Evolutionary conservation across 2,797 vertebrate genomes (phyloP).

Genomic region (Cyclura pinguis): DNA sequence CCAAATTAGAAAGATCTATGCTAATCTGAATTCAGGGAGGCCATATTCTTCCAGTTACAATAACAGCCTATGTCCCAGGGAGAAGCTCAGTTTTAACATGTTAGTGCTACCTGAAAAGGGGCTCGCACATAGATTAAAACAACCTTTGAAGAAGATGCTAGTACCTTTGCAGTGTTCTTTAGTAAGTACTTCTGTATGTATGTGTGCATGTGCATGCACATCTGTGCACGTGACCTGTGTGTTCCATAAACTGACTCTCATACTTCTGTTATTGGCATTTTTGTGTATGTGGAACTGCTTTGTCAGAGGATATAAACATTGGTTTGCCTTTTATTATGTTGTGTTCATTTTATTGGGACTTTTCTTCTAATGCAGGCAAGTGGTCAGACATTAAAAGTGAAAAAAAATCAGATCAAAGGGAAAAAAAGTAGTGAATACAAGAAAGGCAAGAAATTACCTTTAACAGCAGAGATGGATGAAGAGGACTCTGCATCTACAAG

Average conservation of each 20-base stretch:
- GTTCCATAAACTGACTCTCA: background rate
- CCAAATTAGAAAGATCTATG: background rate
- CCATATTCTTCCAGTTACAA: background rate
- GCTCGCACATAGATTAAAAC: background rate
- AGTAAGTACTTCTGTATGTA: background rate
- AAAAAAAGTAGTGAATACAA: conserved; percentile 89
- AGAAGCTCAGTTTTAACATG: background rate
- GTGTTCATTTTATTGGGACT: conserved; percentile 39
- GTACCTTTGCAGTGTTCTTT: background rate
- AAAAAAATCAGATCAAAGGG: conserved; percentile 87
- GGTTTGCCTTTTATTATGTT: conserved; percentile 41
- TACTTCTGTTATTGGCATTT: background rate
- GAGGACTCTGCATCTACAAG: conserved; percentile 88
- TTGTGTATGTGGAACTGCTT: background rate
- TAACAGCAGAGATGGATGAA: conserved; percentile 85
- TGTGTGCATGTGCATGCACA: no score
- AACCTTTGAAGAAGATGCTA: background rate
- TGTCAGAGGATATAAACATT: background rate
- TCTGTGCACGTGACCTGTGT: no score
- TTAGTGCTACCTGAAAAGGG: background rate
- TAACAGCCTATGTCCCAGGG: background rate
- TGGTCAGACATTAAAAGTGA: conserved; percentile 88
- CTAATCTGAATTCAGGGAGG: background rate
- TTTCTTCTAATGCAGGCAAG: conserved; percentile 87
- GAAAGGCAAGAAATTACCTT: conserved; percentile 83